Evolutionary conservation across 2,888 invertebrate genomes (phyloP), one percentile per base, ranked within the genome.

Genomic region (Drosophila phalerata): DNA sequence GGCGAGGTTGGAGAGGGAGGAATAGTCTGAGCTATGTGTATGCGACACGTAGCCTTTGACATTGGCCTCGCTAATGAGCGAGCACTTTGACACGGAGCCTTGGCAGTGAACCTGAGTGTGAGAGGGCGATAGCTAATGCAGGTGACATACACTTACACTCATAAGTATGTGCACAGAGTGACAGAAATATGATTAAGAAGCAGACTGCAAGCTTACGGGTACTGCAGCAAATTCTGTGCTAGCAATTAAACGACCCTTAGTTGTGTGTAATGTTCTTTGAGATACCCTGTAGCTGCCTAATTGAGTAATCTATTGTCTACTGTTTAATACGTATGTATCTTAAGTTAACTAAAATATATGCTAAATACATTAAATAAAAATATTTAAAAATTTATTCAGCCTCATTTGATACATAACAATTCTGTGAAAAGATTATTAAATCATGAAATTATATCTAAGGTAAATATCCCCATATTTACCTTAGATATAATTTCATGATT

Each of bases 41-140:
- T 77, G 74, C 62, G 75, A 85, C 83, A 87, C 87, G 88, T 87
- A 77, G 85, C 88, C 83, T 85, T 84, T 84, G 83, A 87, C 83
- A 84, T 87, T 87, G 83, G 83, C 88, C 85, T 66, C 85, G 77
- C 83, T 84, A 84, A 84, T 84, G 88, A 84, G 83, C 80, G 70
- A 82, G 75, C 79, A 83, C 83, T 83, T 85, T 83, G 85, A 77
- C 63, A 68, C 68, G 61, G 40, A 52, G 53, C 81, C 81, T 80
- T 85, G 81, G 52, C 79, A 77, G 60, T 85, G 88, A 87, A 87
- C 73, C 67, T 87, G 69, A 42, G 55, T 64, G 67, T 72, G 57
- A 25, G 52, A 49, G 28, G 40, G 57, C 6, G 37, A 53, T 19
- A 61, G 53, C 67, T 71, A 71, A 79, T 75, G 64, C 53, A 70